phyloP scores from a whole-genome alignment of 2,797 vertebrate genomes.

The Pseudochirops cupreus region DNA sequence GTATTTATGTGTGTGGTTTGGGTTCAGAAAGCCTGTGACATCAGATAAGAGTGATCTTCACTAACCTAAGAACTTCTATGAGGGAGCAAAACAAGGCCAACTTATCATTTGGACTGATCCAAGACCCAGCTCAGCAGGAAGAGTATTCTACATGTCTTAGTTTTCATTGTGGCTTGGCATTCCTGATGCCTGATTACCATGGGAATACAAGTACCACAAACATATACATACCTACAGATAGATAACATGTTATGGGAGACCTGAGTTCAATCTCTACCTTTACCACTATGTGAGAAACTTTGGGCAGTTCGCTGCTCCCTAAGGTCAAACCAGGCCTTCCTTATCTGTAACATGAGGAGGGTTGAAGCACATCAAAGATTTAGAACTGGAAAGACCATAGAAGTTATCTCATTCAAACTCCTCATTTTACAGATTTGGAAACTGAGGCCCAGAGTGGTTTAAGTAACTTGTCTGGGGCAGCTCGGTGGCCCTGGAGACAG shows the following conservation, averaged over 20 bases:
- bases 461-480: too few species aligned
- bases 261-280: conserved; percentile 24
- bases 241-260: neutral
- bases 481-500: too few species aligned
- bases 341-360: neutral
- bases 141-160: neutral
- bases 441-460: neutral
- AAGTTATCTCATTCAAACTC: neutral
- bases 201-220: neutral
- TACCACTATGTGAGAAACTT: neutral
- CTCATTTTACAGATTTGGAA: neutral
- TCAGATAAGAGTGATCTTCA: conserved; percentile 64
- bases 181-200: neutral
- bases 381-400: neutral
- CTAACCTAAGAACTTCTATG: conserved; percentile 17
- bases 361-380: neutral
- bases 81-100: neutral
- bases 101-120: neutral
- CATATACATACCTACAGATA: neutral
- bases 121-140: neutral
- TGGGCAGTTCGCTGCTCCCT: neutral
- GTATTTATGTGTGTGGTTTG: conserved; percentile 72
- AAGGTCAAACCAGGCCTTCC: neutral
- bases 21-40: conserved; percentile 68
- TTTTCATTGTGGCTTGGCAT: neutral